Base-by-base conservation (phyloP, 1,140 invertebrate genomes). In the Penaeus japonicus region DNA sequence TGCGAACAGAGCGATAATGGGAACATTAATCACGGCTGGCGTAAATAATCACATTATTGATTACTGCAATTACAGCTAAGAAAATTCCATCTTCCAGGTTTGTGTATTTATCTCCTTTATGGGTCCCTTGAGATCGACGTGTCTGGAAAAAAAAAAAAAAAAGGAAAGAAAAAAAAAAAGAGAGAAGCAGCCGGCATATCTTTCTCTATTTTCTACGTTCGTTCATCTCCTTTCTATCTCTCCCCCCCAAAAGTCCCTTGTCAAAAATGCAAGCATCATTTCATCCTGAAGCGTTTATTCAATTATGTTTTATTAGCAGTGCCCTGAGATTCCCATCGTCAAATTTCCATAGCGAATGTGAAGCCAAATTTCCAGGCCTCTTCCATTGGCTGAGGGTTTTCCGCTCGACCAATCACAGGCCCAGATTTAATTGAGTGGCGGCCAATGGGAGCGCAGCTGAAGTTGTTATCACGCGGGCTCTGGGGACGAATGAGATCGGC, bases 281-380 rank as follows among this genome's bases (percentile, higher is more conserved):
- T 84, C 30, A 79, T 83, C 81, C 62, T 27, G n/a, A 32, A 79
- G 88, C 62, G 88, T 55, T 85, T 89, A 89, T 89, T 89, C 88
- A 89, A 89, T 89, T 89, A 89, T 89, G 88, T 85, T 89, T 89
- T 89, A 89, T 89, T 89, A 89, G 88, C 82, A 75, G 75, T 65
- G 47, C 88, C 75, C n/a, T 24, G 30, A 27, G n/a, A 32, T 32
- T 53, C 81, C 32, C 75, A 84, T 89, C 87, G 39, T 57, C 82
- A 30, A 55, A 89, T 89, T 89, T 84, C 87, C 87, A 84, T 89
- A 89, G 81, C 77, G 87, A 84, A 55, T 84, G 87, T 73, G 73
- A 79, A 47, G 87, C 82, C 82, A 86, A 79, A 55, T 62, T 79
- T 79, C 62, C 77, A 62, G 57, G 35, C 75, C 39, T 65, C 84